A percentile compares a stretch with the other conserved stretches of the same genome.
These are phyloP conservation scores for Urocynchramus pylzowi DNA, from an alignment of 2,113 vertebrate species.

Conservation along the genomic window DNA sequence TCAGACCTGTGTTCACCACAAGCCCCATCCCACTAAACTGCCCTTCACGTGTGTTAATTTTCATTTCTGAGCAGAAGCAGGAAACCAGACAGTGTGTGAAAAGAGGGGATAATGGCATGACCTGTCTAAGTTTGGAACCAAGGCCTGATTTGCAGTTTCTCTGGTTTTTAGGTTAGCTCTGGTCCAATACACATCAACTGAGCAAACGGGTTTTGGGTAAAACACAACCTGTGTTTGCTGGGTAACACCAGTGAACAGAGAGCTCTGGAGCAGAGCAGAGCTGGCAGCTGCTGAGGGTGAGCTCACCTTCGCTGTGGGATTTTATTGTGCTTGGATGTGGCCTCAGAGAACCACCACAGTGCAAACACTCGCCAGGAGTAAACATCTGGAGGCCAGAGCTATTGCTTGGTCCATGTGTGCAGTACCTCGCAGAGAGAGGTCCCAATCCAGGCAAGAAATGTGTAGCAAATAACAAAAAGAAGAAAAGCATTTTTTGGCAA, in stretches of 20 bases:
- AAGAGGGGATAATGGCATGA: neutral
- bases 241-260: neutral
- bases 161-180: too few relatives aligned
- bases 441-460: neutral
- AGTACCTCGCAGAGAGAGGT: neutral
- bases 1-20: neutral
- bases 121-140: neutral
- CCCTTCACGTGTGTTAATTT: neutral
- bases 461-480: slow-evolving; percentile 1
- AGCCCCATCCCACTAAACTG: neutral
- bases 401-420: neutral
- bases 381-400: slow-evolving; percentile 44
- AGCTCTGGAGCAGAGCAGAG: neutral
- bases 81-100: neutral
- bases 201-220: neutral
- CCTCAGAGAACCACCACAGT: slow-evolving; percentile 1
- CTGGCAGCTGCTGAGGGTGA: neutral
- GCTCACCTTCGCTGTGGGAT: neutral
- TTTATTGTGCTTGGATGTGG: neutral
- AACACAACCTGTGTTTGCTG: neutral
- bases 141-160: neutral
- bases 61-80: neutral
- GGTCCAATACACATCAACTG: too few relatives aligned
- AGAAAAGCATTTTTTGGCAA: neutral
- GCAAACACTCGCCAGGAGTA: neutral